A percentile compares a stretch with the other conserved stretches of the same genome.
Conservation (phyloP, 2,113 vertebrate genomes). For the Progne subis region DNA sequence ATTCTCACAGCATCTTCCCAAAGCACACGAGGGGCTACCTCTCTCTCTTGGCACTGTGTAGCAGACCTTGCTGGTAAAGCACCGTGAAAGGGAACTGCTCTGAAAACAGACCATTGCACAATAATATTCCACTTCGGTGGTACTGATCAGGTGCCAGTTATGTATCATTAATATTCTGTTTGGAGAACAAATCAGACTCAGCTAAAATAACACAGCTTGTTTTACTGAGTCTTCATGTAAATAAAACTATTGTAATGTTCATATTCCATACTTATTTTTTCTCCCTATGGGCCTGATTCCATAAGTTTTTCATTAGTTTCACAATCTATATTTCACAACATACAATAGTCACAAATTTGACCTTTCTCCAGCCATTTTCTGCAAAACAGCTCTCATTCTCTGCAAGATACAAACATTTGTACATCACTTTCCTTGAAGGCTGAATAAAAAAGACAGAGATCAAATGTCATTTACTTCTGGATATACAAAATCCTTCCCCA, state of each 20-base stretch:
- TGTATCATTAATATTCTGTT: constrained; percentile 36
- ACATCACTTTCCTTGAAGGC: constrained; percentile 37
- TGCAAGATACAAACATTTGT: background rate
- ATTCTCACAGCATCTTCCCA: background rate
- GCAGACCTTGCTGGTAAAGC: background rate
- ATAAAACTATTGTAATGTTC: constrained; percentile 24
- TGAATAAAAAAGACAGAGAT: background rate
- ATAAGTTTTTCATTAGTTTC: constrained; percentile 37
- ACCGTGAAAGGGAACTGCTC: background rate
- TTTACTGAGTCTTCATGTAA: constrained; percentile 50
- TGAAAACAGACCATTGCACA: constrained; percentile 30
- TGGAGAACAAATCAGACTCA: constrained; percentile 34
- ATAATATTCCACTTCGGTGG: constrained; percentile 28
- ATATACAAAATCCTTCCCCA: background rate
- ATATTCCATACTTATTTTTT: background rate
- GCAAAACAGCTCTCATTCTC: background rate
- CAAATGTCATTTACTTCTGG: background rate
- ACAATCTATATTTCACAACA: constrained; percentile 62
- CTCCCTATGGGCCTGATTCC: constrained; percentile 1
- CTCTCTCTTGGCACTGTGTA: background rate
- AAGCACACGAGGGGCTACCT: background rate
- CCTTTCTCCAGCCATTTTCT: constrained; percentile 49
- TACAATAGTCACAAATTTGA: constrained; percentile 50
- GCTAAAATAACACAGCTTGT: constrained; percentile 60
- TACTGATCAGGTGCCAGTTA: constrained; percentile 43